Base-by-base conservation (phyloP, 1,140 invertebrate species). In the Aphidius ervi region DNA sequence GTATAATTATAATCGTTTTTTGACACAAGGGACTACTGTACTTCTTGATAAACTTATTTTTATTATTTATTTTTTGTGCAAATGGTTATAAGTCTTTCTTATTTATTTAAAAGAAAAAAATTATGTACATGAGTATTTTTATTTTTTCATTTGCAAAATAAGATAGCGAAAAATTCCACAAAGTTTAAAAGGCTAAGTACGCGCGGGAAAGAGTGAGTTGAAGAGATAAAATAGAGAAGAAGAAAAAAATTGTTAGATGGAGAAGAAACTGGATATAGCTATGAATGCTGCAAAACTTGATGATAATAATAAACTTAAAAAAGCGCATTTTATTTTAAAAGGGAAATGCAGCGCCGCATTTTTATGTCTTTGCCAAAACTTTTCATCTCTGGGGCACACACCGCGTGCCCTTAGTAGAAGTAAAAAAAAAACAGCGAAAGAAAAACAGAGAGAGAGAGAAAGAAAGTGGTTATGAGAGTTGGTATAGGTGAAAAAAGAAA, bases 351-450 rank as follows among this genome's bases (percentile, higher is more conserved):
- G 72, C 75, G 72, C 67, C 75, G 74, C 73, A 75, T 79, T 80
- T 79, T 78, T 80, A 80, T 80, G 76, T 79, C 77, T 79, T 80
- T 75, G 74, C 77, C 74, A 78, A 75, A 79, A 80, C 75, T 79
- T 80, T 80, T 80, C 78, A 78, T 78, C 77, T 74, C 67, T 72
- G 64, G 56, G 61, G 66, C 58, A 63, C 56, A 31, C 60, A 52
- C 46, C 59, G 58, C 56, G 50, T 56, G 49, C 42, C 31, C 58
- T 7, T 23, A 9, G 7, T 9, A 20, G 40, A 39, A n/a, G 42
- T 41, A 46, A 40, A 23, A 20, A 20, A 40, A 49, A 56, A 63
- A 31, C 23, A 31, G 4, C 23, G 50, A 16, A 48, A 48, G 54
- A 48, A 31, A 47, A 1, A 40, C 23, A 40, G 39, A 40, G 6